These are phyloP conservation scores for Podargus strigoides DNA, from an alignment of 2,797 vertebrate species.

Conservation along the genomic window DNA sequence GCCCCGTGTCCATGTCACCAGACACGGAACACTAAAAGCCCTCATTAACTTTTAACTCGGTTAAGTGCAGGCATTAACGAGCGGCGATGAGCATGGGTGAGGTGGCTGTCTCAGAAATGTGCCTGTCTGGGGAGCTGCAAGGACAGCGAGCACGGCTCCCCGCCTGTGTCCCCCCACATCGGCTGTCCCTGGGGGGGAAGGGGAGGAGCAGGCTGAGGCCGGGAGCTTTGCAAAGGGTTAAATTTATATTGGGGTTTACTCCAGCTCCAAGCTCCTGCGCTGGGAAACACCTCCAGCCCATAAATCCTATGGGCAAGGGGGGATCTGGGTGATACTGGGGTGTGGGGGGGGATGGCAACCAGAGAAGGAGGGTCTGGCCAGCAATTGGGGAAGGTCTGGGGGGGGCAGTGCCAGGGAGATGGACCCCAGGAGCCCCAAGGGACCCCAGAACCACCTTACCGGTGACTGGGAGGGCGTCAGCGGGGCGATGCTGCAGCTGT, in stretches of 20 bases:
- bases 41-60: neutral
- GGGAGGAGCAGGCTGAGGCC: accelerated
- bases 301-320: neutral
- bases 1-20: neutral
- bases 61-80: neutral
- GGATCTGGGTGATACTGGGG: neutral
- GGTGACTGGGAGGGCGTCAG: conserved; percentile 90
- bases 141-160: accelerated
- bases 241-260: no score
- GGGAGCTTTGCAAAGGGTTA: no score
- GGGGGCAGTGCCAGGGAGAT: accelerated
- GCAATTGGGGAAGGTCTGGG: no score
- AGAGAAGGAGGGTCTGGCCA: no score
- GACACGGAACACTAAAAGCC: neutral
- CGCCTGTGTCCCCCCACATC: accelerated
- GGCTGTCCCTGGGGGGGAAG: accelerated
- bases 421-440: accelerated
- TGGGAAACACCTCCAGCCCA: accelerated
- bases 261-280: accelerated
- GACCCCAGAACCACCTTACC: conserved; percentile 68
- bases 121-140: accelerated
- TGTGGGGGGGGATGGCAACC: no score
- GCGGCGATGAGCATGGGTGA: neutral
- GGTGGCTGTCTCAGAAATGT: neutral
- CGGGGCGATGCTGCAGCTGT: conserved; percentile 89